These are phyloP conservation scores for Drosophila anceps DNA, from an alignment of 2,888 invertebrate species.

Conservation along the genomic window DNA sequence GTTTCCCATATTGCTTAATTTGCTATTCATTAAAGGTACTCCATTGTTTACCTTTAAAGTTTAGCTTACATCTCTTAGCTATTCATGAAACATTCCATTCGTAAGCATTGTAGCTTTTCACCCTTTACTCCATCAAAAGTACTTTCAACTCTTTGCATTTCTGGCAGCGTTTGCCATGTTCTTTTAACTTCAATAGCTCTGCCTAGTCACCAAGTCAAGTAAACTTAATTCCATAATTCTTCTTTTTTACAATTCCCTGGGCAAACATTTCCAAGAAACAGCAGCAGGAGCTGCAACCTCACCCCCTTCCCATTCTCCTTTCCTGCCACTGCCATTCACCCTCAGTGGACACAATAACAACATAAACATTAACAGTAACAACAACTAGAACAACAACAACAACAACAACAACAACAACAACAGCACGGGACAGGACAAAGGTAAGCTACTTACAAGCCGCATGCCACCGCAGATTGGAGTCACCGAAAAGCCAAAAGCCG, in stretches of 20 bases:
- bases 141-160: constrained; percentile 21
- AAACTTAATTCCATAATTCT: constrained; percentile 62
- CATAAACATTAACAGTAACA: constrained; percentile 58
- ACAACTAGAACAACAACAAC: constrained; percentile 49
- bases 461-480: constrained; percentile 65
- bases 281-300: constrained; percentile 6
- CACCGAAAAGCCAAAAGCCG: constrained; percentile 56
- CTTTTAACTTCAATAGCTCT: constrained; percentile 17
- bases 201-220: constrained; percentile 21
- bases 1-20: neutral
- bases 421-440: constrained; percentile 48
- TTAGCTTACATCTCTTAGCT: neutral
- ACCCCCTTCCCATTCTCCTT: neutral
- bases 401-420: constrained; percentile 23
- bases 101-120: constrained; percentile 6
- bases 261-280: constrained; percentile 70
- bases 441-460: constrained; percentile 77
- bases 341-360: constrained; percentile 54
- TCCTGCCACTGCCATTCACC: constrained; percentile 11
- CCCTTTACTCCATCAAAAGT: constrained; percentile 6
- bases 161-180: constrained; percentile 15
- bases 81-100: constrained; percentile 17
- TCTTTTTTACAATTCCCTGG: constrained; percentile 66
- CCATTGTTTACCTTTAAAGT: neutral
- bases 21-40: neutral